phyloP scores from a whole-genome alignment of 2,113 vertebrate genomes.

The Colinus virginianus region DNA sequence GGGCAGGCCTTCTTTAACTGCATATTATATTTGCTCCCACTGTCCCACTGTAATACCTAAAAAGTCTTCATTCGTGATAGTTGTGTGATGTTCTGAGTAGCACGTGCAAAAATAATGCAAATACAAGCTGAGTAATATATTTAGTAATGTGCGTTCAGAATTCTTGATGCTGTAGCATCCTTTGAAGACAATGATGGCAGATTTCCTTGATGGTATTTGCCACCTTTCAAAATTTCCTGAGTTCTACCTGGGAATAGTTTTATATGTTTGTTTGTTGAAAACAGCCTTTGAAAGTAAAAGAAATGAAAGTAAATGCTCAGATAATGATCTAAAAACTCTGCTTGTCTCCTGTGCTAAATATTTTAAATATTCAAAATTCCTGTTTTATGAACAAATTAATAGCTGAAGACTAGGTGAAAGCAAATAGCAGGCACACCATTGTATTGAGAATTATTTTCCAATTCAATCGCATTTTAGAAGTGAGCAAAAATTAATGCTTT shows the following conservation, averaged over 20 bases:
- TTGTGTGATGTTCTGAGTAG: not conserved
- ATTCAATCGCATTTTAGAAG: not conserved
- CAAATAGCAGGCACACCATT: rapidly evolving
- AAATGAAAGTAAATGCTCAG: not conserved
- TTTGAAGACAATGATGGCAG: not conserved
- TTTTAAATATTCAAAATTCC: not conserved
- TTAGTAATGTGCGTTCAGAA: not conserved
- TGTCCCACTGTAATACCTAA: not conserved
- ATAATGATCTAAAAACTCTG: not conserved
- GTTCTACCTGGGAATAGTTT: not conserved
- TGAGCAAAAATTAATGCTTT: not conserved
- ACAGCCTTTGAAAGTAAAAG: not conserved
- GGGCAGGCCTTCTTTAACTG: not conserved
- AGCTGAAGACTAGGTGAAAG: not conserved
- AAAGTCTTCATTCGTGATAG: not conserved
- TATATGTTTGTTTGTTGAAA: not conserved
- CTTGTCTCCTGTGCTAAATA: not conserved
- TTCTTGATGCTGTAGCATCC: not conserved
- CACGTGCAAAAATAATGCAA: not conserved
- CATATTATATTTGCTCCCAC: not conserved
- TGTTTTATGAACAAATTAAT: not conserved
- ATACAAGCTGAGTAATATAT: rapidly evolving
- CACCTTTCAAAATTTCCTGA: not conserved
- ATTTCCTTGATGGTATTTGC: not conserved
- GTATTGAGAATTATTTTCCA: not conserved